A percentile compares a stretch with the other conserved stretches of the same genome.
phyloP scores from a whole-genome alignment of 2,113 vertebrate genomes.

The Mugil cephalus region DNA sequence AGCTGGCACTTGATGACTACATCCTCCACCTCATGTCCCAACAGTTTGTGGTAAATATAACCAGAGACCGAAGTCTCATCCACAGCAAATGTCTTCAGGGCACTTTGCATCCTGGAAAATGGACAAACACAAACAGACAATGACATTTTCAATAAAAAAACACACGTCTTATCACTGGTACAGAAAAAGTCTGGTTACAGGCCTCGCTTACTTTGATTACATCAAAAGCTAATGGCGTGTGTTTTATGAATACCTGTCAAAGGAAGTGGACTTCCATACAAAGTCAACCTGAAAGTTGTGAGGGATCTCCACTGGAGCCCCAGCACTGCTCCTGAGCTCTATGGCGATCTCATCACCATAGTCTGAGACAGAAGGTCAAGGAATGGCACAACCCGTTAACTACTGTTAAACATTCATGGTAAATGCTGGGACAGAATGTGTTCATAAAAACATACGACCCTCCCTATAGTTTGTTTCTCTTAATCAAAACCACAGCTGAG shows the following conservation, averaged over 20 bases:
- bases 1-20: constrained; percentile 99
- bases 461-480: too few species aligned
- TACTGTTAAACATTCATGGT: too few species aligned
- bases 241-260: constrained; percentile 86
- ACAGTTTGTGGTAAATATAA: constrained; percentile 97
- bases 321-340: constrained; percentile 95
- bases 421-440: too few species aligned
- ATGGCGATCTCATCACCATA: constrained; percentile 99
- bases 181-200: too few species aligned
- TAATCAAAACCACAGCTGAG: neutral
- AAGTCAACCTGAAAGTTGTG: constrained; percentile 99
- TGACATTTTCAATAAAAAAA: too few species aligned
- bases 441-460: neutral
- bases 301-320: constrained; percentile 95
- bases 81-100: constrained; percentile 96
- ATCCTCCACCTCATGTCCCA: constrained; percentile 97
- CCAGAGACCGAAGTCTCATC: constrained; percentile 98
- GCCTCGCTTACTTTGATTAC: too few species aligned
- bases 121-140: constrained; percentile 9
- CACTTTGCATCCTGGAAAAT: constrained; percentile 93
- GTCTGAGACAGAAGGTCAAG: constrained; percentile 89
- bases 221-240: too few species aligned
- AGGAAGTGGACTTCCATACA: constrained; percentile 99
- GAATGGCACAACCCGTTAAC: constrained; percentile 30
- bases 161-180: too few species aligned